phyloP scores from a whole-genome alignment of 2,797 vertebrate genomes.

The Uromys caudimaculatus region DNA sequence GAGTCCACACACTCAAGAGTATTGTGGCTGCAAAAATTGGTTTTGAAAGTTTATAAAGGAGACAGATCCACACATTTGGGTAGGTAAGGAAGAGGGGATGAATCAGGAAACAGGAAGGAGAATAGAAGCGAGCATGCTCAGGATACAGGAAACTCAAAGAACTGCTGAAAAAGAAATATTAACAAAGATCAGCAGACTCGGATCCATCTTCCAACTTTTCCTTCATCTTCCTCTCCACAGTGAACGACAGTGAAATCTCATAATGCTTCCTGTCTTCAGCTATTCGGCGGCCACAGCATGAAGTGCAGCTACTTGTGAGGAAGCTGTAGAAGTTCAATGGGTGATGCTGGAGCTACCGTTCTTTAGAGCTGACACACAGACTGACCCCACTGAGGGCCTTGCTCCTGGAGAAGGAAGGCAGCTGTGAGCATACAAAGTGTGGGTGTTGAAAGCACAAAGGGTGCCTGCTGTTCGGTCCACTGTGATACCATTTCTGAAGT shows the following conservation, averaged over 20 bases:
- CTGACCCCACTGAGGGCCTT: not conserved
- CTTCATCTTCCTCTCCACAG: rapidly evolving
- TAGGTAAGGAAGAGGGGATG: not conserved
- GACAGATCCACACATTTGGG: not conserved
- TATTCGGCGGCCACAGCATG: not conserved
- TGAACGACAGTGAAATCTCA: not conserved
- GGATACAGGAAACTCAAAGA: not conserved
- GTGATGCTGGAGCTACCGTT: not conserved
- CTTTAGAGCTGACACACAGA: not conserved
- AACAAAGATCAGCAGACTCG: not conserved
- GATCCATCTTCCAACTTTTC: not conserved
- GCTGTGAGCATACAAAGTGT: not conserved
- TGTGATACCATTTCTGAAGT: rapidly evolving
- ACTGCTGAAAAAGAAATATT: not conserved
- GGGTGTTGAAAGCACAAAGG: rapidly evolving
- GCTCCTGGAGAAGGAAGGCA: not conserved
- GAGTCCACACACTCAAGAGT: no score
- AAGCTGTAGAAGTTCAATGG: not conserved
- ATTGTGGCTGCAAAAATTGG: not conserved
- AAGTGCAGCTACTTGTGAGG: not conserved
- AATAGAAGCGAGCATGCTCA: not conserved
- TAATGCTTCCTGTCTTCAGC: not conserved
- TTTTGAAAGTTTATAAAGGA: not conserved
- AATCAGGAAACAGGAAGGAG: not conserved
- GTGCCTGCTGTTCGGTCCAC: no score